phyloP scores from a whole-genome alignment of 2,888 invertebrate species.

The Galerucella calmariensis region DNA sequence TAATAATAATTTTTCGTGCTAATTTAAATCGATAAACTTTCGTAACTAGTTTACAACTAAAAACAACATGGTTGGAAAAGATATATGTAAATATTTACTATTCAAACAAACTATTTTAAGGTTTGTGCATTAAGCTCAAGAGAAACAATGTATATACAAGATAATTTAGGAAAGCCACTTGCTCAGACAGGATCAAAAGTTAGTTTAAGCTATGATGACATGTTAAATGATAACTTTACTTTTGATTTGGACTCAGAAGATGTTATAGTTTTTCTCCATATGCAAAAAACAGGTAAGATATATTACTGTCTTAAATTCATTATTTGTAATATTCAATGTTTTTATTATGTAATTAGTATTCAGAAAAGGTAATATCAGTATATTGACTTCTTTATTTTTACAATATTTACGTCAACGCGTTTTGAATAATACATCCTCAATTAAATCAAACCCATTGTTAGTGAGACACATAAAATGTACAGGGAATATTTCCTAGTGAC shows the following conservation, averaged over 20 bases:
- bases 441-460: slow-evolving; percentile 2
- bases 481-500: background rate
- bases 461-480: no score
- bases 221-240: slow-evolving; percentile 86
- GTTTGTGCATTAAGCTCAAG: slow-evolving; percentile 80
- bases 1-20: background rate
- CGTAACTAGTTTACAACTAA: no score
- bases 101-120: slow-evolving; percentile 59
- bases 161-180: slow-evolving; percentile 65
- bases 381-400: slow-evolving; percentile 1
- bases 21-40: no score
- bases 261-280: slow-evolving; percentile 97
- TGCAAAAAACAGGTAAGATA: slow-evolving; percentile 90
- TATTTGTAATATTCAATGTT: no score
- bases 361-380: background rate
- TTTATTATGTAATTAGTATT: background rate
- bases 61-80: background rate
- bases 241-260: slow-evolving; percentile 94
- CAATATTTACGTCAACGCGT: background rate
- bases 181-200: slow-evolving; percentile 67
- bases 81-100: slow-evolving; percentile 12
- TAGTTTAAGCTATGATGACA: slow-evolving; percentile 86
- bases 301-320: no score
- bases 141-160: slow-evolving; percentile 65
- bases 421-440: slow-evolving; percentile 4